Evolutionary conservation across 2,888 invertebrate genomes (phyloP), one percentile per base, ranked within the genome.

Genomic region (Drosophila mettleri): DNA sequence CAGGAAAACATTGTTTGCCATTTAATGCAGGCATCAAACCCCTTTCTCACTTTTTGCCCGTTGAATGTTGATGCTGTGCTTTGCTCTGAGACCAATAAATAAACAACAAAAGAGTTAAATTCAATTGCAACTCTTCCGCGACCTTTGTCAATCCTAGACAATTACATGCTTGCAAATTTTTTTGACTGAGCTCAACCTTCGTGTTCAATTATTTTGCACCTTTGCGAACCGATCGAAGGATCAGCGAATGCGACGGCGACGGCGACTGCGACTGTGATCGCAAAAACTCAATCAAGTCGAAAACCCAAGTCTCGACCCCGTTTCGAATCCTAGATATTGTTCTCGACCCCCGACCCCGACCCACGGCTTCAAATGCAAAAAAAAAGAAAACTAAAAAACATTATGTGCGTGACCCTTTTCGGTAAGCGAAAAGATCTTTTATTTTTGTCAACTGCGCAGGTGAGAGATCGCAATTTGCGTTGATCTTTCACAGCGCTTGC

Each of bases 141-240:
- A 71, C 80, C 72, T 76, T 73, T 75, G 75, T 78, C 73, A 83
- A 63, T 76, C 75, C 75, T 70, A 85, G 74, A 85, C 90, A 90
- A 91, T 90, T 90, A 91, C 90, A 91, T 88, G 91, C 90, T 91
- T 85, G 91, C 91, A 91, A 90, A 90, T 90, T 91, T 88, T 69
- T 61, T 53, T 46, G 67, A 38, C 57, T 68, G 66, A 69, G 60
- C 72, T 49, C 74, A 49, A 81, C 76, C 80, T 79, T 84, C 46
- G 61, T 74, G 77, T 69, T 86, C 81, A 86, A 86, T 89, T 86
- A 86, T 89, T 88, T 86, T 80, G 75, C 87, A 88, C 89, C 89
- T 84, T 88, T 82, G 34, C 78, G 74, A 78, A 74, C 67, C 69
- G 83, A 85, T 77, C 76, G 73, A 71, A 74, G 68, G 80, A 74